Conservation (phyloP, 2,797 vertebrate species). For the Dendrocincla fuliginosa region DNA sequence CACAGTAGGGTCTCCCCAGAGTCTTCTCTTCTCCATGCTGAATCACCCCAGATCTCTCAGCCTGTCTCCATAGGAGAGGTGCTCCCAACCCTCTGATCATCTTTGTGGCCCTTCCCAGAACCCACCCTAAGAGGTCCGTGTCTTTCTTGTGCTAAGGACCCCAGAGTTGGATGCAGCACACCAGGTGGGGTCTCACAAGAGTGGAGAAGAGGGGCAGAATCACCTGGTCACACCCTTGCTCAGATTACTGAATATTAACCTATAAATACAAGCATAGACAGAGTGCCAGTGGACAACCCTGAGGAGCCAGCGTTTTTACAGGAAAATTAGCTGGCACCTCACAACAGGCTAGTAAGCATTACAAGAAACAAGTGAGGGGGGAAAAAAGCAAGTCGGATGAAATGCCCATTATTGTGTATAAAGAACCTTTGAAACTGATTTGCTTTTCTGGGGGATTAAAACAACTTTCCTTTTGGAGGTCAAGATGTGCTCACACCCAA, state of each 20-base stretch:
- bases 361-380: neutral
- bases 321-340: neutral
- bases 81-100: accelerated
- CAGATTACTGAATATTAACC: neutral
- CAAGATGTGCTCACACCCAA: too few species aligned
- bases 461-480: neutral
- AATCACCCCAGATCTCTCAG: neutral
- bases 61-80: neutral
- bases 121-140: accelerated
- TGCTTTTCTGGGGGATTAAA: neutral
- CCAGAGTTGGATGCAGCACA: neutral
- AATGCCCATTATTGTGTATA: neutral
- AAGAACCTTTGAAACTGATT: neutral
- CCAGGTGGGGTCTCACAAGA: neutral
- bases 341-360: neutral
- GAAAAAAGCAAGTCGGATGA: neutral
- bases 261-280: neutral
- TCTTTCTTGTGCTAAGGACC: neutral
- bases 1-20: neutral
- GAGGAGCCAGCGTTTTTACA: neutral
- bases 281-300: neutral
- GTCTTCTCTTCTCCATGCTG: neutral
- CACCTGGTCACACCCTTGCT: neutral
- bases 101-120: neutral
- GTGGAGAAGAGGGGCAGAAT: neutral